Conservation (phyloP, 2,113 vertebrate genomes). For the Sander lucioperca region DNA sequence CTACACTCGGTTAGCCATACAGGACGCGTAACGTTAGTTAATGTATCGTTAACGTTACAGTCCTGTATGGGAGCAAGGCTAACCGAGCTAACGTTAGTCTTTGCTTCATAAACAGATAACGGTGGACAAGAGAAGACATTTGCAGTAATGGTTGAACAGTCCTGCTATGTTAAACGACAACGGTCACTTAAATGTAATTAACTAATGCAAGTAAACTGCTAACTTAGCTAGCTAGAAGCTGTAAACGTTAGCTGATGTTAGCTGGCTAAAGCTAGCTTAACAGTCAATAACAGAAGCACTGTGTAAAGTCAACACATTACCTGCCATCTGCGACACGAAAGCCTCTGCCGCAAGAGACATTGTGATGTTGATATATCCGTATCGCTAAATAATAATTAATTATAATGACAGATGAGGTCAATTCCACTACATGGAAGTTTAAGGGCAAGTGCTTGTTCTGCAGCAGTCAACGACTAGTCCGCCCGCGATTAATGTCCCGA, state of each 20-base stretch:
- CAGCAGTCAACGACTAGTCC: constrained; percentile 55
- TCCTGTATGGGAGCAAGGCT: not conserved
- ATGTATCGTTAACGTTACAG: no score
- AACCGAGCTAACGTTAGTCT: not conserved
- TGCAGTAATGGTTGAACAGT: not conserved
- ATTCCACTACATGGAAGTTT: constrained; percentile 50
- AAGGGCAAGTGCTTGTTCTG: constrained; percentile 62
- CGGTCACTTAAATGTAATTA: not conserved
- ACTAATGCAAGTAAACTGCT: not conserved
- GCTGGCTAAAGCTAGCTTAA: constrained; percentile 10
- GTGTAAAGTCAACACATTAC: constrained; percentile 55
- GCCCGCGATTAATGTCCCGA: constrained; percentile 14
- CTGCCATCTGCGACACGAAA: constrained; percentile 86
- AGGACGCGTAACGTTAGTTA: not conserved
- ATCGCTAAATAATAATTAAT: not conserved
- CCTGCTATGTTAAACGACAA: not conserved
- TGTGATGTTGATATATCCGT: not conserved
- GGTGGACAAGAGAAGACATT: not conserved
- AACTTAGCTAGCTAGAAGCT: not conserved
- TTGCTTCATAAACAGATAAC: not conserved
- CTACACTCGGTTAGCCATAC: not conserved
- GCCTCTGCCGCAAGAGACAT: constrained; percentile 88
- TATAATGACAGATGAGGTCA: not conserved
- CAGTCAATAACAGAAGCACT: not conserved
- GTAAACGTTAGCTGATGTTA: constrained; percentile 4